These are phyloP conservation scores for Ceyx margarethae DNA, from an alignment of 2,113 vertebrate species.

Conservation along the genomic window DNA sequence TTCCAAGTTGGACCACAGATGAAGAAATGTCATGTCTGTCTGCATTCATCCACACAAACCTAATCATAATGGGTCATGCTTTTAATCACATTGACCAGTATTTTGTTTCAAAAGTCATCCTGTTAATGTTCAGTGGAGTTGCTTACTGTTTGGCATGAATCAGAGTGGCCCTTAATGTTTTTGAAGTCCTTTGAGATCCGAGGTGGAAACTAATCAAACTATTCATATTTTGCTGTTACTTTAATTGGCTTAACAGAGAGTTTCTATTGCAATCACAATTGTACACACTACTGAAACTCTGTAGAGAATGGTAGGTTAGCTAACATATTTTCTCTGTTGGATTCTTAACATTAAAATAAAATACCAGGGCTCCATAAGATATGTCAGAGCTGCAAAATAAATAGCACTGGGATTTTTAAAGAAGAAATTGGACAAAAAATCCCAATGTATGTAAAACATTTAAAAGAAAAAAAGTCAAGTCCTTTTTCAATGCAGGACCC, in stretches of 20 bases:
- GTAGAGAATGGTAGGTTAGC: constrained; percentile 16
- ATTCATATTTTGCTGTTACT: constrained; percentile 14
- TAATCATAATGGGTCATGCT: background rate
- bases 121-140: background rate
- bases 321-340: background rate
- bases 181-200: background rate
- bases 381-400: constrained; percentile 16
- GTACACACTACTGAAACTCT: constrained; percentile 16
- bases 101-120: background rate
- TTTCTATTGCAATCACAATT: background rate
- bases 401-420: constrained; percentile 6
- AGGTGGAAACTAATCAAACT: background rate
- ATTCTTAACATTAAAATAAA: background rate
- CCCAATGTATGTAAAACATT: background rate
- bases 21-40: background rate
- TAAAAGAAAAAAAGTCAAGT: background rate
- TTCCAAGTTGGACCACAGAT: background rate
- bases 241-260: constrained; percentile 2
- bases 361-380: background rate
- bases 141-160: background rate
- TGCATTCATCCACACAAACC: background rate
- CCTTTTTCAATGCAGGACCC: background rate
- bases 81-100: background rate
- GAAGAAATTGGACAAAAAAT: constrained; percentile 11
- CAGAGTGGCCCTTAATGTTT: background rate